Evolutionary conservation across 1,140 invertebrate species (phyloP), one percentile per base, ranked within the genome.

Genomic region (Sycophaga agraensis): DNA sequence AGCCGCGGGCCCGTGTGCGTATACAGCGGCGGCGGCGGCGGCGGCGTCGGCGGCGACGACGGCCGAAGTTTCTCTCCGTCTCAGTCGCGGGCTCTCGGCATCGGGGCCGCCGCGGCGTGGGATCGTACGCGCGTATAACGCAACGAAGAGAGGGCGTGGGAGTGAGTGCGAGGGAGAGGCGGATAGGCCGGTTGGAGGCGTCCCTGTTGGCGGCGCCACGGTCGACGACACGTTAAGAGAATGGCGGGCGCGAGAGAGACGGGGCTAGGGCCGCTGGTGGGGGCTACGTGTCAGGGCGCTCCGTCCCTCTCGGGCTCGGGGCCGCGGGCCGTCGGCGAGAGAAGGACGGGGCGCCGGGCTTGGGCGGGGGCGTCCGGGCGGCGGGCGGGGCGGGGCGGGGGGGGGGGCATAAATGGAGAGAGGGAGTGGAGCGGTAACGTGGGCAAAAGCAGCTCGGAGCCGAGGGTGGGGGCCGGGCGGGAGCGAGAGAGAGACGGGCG

Each of bases 191-290:
- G 59, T 69, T 64, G 50, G 48, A 55, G 68, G 69, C 69, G 69
- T 71, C 69, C 65, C 63, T 68, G 66, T 59, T 64, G 66, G 66
- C 60, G 67, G 69, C 68, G 69, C 69, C 45, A 64, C 48, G 28
- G 62, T 69, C 68, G 68, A 17, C 24, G 37, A 49, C 49, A 60
- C 34, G 59, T 54, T 54, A 54, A 54, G 42, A 61, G 50, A 61
- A 54, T 37, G 39, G 54, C 35, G 26, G 22, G 46, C 45, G 37
- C 50, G 57, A 43, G 14, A 58, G 45, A 59, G 43, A 54, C 34
- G 24, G 31, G 24, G 57, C 53, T 22, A 45, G 64, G 59, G 46
- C 51, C 48, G 57, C 46, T 58, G 55, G 55, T 48, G 59, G 68
- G 66, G 67, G 60, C 42, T 49, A 56, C 59, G 57, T 63, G 65